Conservation (phyloP, 2,888 invertebrate genomes). For the Heliconius aoede region DNA sequence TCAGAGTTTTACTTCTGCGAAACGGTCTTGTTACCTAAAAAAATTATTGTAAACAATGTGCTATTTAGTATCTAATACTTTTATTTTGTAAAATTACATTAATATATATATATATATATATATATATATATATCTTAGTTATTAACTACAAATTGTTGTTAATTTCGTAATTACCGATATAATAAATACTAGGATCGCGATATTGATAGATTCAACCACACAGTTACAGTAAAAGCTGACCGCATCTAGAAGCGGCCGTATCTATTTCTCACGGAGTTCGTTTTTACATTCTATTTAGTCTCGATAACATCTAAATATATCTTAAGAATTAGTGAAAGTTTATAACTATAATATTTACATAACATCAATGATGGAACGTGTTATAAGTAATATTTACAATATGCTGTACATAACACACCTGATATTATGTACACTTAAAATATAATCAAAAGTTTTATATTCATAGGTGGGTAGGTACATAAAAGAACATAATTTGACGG, state of each 20-base stretch:
- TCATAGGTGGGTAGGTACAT: neutral
- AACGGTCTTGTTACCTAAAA: neutral
- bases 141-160: neutral
- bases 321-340: conserved; percentile 45
- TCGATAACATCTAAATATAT: conserved; percentile 51
- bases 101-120: neutral
- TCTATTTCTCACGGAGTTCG: conserved; percentile 71
- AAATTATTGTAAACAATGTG: neutral
- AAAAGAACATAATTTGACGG: conserved; percentile 34
- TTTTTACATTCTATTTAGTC: conserved; percentile 62
- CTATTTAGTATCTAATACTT: neutral
- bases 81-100: neutral
- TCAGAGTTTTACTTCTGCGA: neutral
- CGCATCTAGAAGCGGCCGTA: conserved; percentile 35
- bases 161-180: neutral
- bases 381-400: neutral
- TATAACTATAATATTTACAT: neutral
- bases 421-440: neutral
- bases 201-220: conserved; percentile 25
- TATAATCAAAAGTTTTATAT: conserved; percentile 3
- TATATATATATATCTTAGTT: neutral
- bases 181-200: neutral
- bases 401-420: neutral
- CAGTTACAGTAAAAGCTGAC: conserved; percentile 36
- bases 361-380: conserved; percentile 32